Evolutionary conservation across 1,140 invertebrate genomes (phyloP).

Genomic region (Gerris buenoi): DNA sequence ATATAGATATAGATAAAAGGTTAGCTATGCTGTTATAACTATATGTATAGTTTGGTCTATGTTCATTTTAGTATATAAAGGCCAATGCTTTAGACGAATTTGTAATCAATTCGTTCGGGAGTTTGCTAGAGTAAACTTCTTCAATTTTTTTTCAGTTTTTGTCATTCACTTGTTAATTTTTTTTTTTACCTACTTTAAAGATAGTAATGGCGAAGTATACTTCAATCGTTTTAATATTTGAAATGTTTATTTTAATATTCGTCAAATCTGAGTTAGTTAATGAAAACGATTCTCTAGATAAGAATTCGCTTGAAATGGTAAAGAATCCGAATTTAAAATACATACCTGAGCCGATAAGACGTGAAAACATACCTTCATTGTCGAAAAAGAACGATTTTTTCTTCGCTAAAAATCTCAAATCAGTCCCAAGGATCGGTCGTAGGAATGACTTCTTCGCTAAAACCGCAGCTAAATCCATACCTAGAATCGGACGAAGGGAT

Average conservation of each 20-base stretch:
- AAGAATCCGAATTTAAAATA: not conserved
- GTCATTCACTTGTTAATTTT: too few relatives aligned
- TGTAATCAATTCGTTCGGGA: too few relatives aligned
- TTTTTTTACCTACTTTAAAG: too few relatives aligned
- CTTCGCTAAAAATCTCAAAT: conserved; percentile 5
- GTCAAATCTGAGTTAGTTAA: not conserved
- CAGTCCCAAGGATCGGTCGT: conserved; percentile 13
- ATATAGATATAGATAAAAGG: too few relatives aligned
- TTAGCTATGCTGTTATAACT: too few relatives aligned
- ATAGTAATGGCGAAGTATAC: too few relatives aligned
- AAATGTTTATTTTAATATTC: not conserved
- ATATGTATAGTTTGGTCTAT: too few relatives aligned
- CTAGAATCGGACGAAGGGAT: conserved; percentile 21
- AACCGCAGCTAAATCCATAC: conserved; percentile 29
- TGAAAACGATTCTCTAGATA: not conserved
- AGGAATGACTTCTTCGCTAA: conserved; percentile 32
- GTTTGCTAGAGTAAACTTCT: too few relatives aligned
- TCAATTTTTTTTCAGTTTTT: too few relatives aligned
- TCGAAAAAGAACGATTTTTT: conserved; percentile 9
- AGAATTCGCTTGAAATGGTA: not conserved
- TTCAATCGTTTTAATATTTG: too few relatives aligned
- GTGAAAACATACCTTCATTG: not conserved
- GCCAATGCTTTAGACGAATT: too few relatives aligned
- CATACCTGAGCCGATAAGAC: not conserved
- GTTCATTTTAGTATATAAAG: too few relatives aligned